Conservation (phyloP, 2,797 vertebrate genomes). For the Mastacembelus armatus region DNA sequence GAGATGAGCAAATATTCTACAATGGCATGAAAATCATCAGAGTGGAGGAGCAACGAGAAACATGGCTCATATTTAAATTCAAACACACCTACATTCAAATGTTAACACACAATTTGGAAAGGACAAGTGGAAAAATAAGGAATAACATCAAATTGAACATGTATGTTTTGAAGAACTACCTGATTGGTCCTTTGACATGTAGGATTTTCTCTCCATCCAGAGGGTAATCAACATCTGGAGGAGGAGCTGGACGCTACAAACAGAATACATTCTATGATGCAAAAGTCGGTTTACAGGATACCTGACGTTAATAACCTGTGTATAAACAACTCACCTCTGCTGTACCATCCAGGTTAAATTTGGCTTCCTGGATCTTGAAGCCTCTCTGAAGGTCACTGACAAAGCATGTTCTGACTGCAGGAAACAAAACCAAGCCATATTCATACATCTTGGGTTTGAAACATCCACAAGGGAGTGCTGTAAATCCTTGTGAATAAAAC, state of each 20-base stretch:
- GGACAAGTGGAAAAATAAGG: neutral
- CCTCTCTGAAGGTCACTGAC: constrained; percentile 96
- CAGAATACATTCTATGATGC: neutral
- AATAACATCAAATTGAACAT: neutral
- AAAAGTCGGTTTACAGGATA: neutral
- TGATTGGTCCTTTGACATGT: constrained; percentile 93
- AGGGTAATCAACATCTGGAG: constrained; percentile 96
- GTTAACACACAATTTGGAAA: no score
- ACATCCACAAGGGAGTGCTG: no score
- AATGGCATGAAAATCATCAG: no score
- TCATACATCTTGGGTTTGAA: no score
- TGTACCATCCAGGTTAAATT: constrained; percentile 93
- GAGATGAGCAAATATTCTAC: no score
- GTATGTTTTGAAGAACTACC: constrained; percentile 76
- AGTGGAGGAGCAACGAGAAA: no score
- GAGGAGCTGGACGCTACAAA: constrained; percentile 88
- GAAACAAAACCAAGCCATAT: constrained; percentile 17
- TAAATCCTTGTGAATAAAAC: no score
- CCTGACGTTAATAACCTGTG: neutral
- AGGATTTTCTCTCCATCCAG: constrained; percentile 97
- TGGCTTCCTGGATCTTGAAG: constrained; percentile 93
- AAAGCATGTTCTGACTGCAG: constrained; percentile 90
- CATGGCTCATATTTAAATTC: no score
- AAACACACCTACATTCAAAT: no score
- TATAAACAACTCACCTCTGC: constrained; percentile 83